Evolutionary conservation across 2,888 invertebrate species (phyloP).

Genomic region (Clanis bilineata): DNA sequence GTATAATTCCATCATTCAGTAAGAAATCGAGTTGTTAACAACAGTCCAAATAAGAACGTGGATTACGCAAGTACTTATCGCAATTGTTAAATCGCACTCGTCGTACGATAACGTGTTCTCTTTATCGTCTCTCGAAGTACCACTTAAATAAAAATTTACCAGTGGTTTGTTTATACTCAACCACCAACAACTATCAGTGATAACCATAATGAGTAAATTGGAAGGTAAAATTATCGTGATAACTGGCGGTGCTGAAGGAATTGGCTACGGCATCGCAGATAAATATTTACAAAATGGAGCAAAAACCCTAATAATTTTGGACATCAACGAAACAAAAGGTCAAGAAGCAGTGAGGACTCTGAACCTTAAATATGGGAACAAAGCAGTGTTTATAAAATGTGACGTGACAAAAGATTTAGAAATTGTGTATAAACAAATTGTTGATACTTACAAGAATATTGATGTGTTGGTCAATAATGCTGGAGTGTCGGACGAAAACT

Average conservation of each 20-base stretch:
- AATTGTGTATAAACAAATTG: conserved; percentile 51
- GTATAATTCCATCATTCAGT: no score
- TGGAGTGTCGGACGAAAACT: conserved; percentile 52
- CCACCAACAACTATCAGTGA: no score
- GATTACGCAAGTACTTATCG: no score
- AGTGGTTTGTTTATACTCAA: no score
- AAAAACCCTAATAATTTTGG: conserved; percentile 43
- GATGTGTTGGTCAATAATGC: conserved; percentile 73
- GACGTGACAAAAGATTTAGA: conserved; percentile 77
- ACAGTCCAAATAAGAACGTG: no score
- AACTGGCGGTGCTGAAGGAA: conserved; percentile 78
- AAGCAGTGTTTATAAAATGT: conserved; percentile 69
- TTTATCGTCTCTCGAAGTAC: no score
- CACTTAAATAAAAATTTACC: no score
- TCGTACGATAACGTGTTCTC: no score
- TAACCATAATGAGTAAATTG: background rate
- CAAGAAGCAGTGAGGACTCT: conserved; percentile 61
- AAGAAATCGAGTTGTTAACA: no score
- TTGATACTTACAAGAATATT: conserved; percentile 52
- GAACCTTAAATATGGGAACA: conserved; percentile 63
- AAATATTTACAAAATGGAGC: conserved; percentile 67
- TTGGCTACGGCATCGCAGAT: conserved; percentile 68
- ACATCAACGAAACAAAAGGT: conserved; percentile 52
- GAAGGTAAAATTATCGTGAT: conserved; percentile 44
- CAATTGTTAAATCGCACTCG: no score